Base-by-base conservation (phyloP, 92 coral and sea anemone genomes). In the Plumapathes pennacea region DNA sequence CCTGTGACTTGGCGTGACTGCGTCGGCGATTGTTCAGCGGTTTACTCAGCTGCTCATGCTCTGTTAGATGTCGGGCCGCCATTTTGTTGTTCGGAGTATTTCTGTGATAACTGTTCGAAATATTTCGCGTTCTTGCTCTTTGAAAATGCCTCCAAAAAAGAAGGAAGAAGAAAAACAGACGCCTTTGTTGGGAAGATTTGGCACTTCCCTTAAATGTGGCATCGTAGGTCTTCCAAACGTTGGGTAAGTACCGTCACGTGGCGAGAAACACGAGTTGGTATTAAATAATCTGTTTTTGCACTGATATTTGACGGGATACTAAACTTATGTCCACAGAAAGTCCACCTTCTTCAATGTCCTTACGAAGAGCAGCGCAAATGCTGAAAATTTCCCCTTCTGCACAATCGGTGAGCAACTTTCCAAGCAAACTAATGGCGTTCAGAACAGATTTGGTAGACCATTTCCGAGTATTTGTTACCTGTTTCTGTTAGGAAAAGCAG, bases 101-200 rank as follows among this genome's bases (percentile, higher is more conserved):
- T 47, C 56, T 56, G 68, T 30, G 49, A 18, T 43, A 2, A 25
- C 25, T 29, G 61, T 53, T 49, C 78, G 85, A 46, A 8, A 46
- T 25, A 66, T 87, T 45, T 64, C 62, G 45, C 28, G 48, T 41
- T 77, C 86, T 31, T 38, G 69, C 11, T 50, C 54, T 3, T 53
- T 77, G 1, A 88, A 81, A 60, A 92, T 92, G 98, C 98, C 98
- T 18, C 98, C 98, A 11, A 91, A 91, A 63, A 92, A 92, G 90
- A 92, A 88, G 57, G 95, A 84, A 54, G 91, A 71, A 37, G 89
- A 81, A 25, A 85, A 88, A 38, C 89, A 81, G 20, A 76, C 98
- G 2, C 92, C 94, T 8, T 77, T 92, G 23, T 84, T 92, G 94
- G 98, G 98, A 5, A 51, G 98, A 72, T 84, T 92, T 67, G 98